Evolutionary conservation across 2,888 invertebrate species (phyloP), one percentile per base, ranked within the genome.

Genomic region (Ceriagrion tenellum): DNA sequence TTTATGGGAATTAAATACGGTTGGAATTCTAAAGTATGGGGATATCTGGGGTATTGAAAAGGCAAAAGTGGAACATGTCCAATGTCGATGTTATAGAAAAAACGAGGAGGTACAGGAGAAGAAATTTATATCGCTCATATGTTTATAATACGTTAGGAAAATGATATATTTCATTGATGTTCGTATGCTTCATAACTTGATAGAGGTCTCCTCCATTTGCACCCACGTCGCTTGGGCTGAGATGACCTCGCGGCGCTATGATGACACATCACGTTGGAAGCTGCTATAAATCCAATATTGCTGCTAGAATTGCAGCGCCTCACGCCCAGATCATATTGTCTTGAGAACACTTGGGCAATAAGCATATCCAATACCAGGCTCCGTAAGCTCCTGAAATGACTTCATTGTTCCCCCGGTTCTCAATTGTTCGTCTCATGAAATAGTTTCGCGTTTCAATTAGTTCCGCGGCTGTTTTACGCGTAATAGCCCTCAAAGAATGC

Each of bases 401-500:
- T 93, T 74, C 69, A 47, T 93, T 93, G 69, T 93, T 69, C 69
- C 81, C 23, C n/a, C 12, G 18, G 59, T 16, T n/a, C 47, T 69
- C 93, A 63, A 69, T 93, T 69, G 63, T 47, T 93, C 69, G 81
- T 16, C 40, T 6, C 91, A 26, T 26, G 47, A 69, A 91, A 91
- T 69, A 47, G 23, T 74, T 74, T 47, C 93, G 47, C 93, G 47
- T 93, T 69, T 40, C 30, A 59, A 93, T 93, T 93, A 93, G 93
- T 93, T 93, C 93, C 69, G 93, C 93, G 63, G 63, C 93, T 55
- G 69, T 93, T 93, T 69, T 40, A n/a, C 56, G 93, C 26, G 93
- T 18, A 55, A 89, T 55, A n/a, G 63, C 40, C n/a, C 47, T 74
- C 47, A 74, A 30, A 63, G 69, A 63, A 63, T 93, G n/a, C 90